phyloP scores from a whole-genome alignment of 2,888 invertebrate species.

The Netelia fuscicornis region DNA sequence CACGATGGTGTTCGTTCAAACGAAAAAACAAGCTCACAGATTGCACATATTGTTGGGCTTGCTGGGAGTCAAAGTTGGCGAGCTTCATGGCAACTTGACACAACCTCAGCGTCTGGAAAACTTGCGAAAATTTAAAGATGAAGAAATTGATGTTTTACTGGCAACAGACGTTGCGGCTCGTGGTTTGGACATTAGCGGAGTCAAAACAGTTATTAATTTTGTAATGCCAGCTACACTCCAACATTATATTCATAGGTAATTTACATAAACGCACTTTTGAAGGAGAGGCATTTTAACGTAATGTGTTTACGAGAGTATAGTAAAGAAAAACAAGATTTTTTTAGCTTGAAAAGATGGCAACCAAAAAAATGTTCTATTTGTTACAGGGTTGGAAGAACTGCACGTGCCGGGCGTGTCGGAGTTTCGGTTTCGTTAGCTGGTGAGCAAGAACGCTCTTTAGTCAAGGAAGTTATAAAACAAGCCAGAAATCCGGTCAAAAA shows the following conservation, averaged over 20 bases:
- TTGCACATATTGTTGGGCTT: slow-evolving; percentile 96
- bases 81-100: slow-evolving; percentile 98
- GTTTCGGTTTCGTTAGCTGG: slow-evolving; percentile 98
- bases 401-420: slow-evolving; percentile 97
- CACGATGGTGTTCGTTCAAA: slow-evolving; percentile 98
- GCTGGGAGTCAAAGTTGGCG: slow-evolving; percentile 94
- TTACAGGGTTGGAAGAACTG: slow-evolving; percentile 94
- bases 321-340: neutral
- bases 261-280: slow-evolving; percentile 33
- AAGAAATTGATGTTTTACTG: slow-evolving; percentile 93
- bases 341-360: neutral
- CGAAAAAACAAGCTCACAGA: slow-evolving; percentile 97
- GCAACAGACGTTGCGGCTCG: slow-evolving; percentile 98
- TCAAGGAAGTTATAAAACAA: slow-evolving; percentile 96
- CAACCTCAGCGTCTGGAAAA: slow-evolving; percentile 97
- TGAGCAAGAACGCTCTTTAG: slow-evolving; percentile 95
- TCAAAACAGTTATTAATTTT: slow-evolving; percentile 98
- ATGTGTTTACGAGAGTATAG: neutral
- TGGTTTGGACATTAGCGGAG: slow-evolving; percentile 98
- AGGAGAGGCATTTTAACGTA: too few species aligned
- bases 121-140: slow-evolving; percentile 94
- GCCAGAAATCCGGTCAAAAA: slow-evolving; percentile 95
- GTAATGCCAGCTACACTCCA: slow-evolving; percentile 97
- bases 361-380: neutral
- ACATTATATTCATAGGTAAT: slow-evolving; percentile 96